phyloP scores from a whole-genome alignment of 2,113 vertebrate species.

The Actinemys pallida region DNA sequence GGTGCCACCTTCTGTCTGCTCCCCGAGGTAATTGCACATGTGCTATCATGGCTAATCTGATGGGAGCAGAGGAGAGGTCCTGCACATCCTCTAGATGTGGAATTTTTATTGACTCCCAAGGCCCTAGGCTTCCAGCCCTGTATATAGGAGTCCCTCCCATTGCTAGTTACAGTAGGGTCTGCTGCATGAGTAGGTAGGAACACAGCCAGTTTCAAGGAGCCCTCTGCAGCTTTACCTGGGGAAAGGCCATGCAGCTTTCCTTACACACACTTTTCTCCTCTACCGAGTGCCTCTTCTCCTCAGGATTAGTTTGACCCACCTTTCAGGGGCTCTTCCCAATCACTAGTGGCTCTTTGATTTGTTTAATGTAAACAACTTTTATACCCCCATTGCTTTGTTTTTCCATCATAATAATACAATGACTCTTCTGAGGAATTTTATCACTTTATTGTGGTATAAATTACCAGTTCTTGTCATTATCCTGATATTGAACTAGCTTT shows the following conservation, averaged over 20 bases:
- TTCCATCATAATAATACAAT: background rate
- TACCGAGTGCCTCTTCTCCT: background rate
- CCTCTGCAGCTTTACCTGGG: background rate
- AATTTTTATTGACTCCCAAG: conserved; percentile 15
- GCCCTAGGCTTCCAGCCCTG: background rate
- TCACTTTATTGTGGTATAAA: rapidly evolving
- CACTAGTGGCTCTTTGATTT: background rate
- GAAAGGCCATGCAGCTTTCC: background rate
- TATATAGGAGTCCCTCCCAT: background rate
- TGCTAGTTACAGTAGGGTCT: background rate
- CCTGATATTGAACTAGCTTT: background rate
- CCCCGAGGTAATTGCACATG: conserved; percentile 43
- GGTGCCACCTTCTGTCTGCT: conserved; percentile 39
- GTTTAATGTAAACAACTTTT: background rate
- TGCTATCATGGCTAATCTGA: conserved; percentile 41
- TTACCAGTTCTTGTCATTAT: background rate
- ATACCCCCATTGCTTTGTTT: background rate
- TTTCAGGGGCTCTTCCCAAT: background rate
- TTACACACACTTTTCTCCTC: background rate
- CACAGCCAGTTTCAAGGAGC: background rate
- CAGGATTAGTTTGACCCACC: background rate
- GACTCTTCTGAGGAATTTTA: background rate
- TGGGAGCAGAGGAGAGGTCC: conserved; percentile 18
- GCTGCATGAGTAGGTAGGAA: background rate
- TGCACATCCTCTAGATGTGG: conserved; percentile 14